Evolutionary conservation across 2,113 vertebrate species (phyloP), one percentile per base, ranked within the genome.

Genomic region (Galbula dea): DNA sequence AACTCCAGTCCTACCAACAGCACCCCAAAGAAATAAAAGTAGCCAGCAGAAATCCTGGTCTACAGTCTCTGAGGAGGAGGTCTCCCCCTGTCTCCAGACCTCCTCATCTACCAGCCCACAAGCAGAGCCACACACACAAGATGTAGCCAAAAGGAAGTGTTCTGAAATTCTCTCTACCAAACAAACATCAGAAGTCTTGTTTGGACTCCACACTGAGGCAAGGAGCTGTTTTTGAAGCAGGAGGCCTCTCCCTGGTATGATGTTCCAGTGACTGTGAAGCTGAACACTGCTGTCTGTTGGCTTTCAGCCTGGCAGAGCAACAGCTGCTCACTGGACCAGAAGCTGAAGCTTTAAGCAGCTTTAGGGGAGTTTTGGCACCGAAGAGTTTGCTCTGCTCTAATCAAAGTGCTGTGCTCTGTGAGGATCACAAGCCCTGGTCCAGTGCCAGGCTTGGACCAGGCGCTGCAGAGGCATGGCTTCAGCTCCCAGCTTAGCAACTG

Each of bases 311-410:
- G 74, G 86, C 81, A 65, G 32, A 91, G 57, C n/a, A 62, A 95
- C 92, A 95, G 95, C 95, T 91, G 95, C 90, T 96, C 77, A 41
- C 67, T 78, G 93, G 37, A 91, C 86, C 86, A 88, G 76, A 83
- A 83, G 67, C 74, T 1, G 61, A 76, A 87, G 90, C 82, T 82
- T 75, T 34, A 80, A 91, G 80, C 11, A 1, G 95, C 93, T 92
- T 45, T 66, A 37, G 71, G 58, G 71, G 46, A 46, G 10, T 2
- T 63, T 69, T 96, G 94, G 92, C 95, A 96, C 80, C 89, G 83
- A 92, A 95, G 92, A 45, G n/a, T 68, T 89, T 62, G 83, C 0
- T 1, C 67, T 69, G 90, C 85, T 91, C 95, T 91, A 84, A 91
- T 95, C 95, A 94, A 88, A 95, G 92, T 23, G 51, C 23, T 95